Conservation (phyloP, 2,888 invertebrate genomes). For the Dascillus cervinus region DNA sequence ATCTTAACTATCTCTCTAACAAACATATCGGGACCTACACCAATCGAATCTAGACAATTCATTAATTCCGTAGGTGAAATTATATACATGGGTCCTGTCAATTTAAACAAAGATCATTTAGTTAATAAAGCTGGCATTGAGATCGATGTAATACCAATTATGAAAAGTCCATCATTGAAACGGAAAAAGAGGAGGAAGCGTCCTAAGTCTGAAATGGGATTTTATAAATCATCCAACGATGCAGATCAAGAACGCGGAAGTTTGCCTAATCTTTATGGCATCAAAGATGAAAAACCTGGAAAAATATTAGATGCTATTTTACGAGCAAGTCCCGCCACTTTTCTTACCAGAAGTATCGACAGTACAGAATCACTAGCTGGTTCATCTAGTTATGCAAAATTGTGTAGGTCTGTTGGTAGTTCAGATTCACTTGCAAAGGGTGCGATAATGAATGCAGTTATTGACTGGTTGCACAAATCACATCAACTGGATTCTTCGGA, state of each 20-base stretch:
- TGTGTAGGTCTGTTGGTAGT: slow-evolving; percentile 29
- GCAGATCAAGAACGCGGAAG: slow-evolving; percentile 32
- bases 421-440: slow-evolving; percentile 33
- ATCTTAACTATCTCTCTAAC: slow-evolving; percentile 12
- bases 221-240: slow-evolving; percentile 24
- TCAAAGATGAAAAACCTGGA: slow-evolving; percentile 20
- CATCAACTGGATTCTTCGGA: slow-evolving; percentile 33
- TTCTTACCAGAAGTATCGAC: slow-evolving; percentile 23
- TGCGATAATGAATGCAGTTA: slow-evolving; percentile 35
- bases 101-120: slow-evolving; percentile 44
- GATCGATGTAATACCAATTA: slow-evolving; percentile 42
- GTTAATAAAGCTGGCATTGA: slow-evolving; percentile 52
- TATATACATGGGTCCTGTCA: slow-evolving; percentile 43
- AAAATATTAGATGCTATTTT: slow-evolving; percentile 32
- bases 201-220: slow-evolving; percentile 36
- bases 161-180: slow-evolving; percentile 37
- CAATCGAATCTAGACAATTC: slow-evolving; percentile 1
- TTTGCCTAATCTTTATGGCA: slow-evolving; percentile 34
- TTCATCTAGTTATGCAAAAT: slow-evolving; percentile 20
- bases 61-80: slow-evolving; percentile 35
- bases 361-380: slow-evolving; percentile 33
- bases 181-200: slow-evolving; percentile 27
- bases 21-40: slow-evolving; percentile 37
- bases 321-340: slow-evolving; percentile 32
- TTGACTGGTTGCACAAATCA: slow-evolving; percentile 36